Conservation (phyloP, 2,113 vertebrate species). For the Seriola aureovittata region DNA sequence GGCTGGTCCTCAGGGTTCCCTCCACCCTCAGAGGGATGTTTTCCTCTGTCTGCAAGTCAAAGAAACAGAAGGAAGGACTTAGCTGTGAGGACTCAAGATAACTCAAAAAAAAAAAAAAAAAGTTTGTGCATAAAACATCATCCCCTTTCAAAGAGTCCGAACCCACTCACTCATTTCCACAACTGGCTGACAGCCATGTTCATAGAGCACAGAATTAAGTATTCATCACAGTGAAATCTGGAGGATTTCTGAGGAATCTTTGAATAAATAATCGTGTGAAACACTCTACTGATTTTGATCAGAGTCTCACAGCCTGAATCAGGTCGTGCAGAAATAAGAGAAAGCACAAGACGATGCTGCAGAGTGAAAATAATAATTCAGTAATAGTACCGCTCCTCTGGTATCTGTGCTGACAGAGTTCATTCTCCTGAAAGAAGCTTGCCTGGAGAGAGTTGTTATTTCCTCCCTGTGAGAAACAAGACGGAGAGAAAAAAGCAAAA, state of each 20-base stretch:
- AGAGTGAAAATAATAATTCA: conserved; percentile 33
- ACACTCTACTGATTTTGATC: conserved; percentile 5
- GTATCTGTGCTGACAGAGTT: conserved; percentile 87
- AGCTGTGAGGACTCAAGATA: neutral
- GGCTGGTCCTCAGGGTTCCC: conserved; percentile 89
- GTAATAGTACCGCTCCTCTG: conserved; percentile 83
- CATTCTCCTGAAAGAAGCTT: conserved; percentile 91
- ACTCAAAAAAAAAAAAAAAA: neutral
- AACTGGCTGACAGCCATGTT: neutral
- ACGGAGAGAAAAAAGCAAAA: neutral
- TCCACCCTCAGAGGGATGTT: conserved; percentile 86
- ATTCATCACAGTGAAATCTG: neutral
- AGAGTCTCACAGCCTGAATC: conserved; percentile 7
- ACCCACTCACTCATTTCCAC: neutral
- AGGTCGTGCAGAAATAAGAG: neutral
- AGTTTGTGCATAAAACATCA: neutral
- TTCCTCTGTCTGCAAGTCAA: conserved; percentile 83
- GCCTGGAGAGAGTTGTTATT: conserved; percentile 90
- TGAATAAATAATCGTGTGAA: neutral
- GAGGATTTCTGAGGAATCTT: neutral
- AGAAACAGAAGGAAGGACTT: neutral
- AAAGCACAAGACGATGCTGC: neutral
- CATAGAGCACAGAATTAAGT: neutral
- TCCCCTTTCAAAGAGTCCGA: neutral
- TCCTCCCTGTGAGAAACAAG: conserved; percentile 85